Base-by-base conservation (phyloP, 1,140 invertebrate genomes). In the Formica selysi region DNA sequence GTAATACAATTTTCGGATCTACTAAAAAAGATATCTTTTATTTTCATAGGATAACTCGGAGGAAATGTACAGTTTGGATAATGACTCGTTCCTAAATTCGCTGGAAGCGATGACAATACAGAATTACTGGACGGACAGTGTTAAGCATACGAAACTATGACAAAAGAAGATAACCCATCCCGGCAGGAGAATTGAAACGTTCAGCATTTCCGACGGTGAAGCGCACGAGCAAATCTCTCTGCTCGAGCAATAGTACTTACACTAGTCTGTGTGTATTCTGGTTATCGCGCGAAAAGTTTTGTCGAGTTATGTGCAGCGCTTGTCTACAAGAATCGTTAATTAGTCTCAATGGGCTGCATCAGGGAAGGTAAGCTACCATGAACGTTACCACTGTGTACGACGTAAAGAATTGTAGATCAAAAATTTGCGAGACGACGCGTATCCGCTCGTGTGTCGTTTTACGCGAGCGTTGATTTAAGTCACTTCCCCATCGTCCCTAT, bases 71-170 rank as follows among this genome's bases (percentile, higher is more conserved):
- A 98, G 98, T 93, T 95, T 98, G 94, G 98, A 98, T 95, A 98
- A 98, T 93, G 98, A 98, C 94, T 98, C 98, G 83, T 98, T 98
- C 95, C 96, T 98, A 71, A 98, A 98, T 95, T 98, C 98, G 76
- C 93, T 98, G 86, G 98, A 98, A 95, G 98, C 98, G 74, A 98
- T 98, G 98, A 98, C 98, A 91, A 98, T 98, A 94, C 98, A 98
- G 93, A 98, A 98, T 95, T 98, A 98, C 93, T 98, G 98, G 98
- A 98, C 98, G 71, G 98, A 98, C 94, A 98, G 97, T 91, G 98
- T 98, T 67, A 98, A 98, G 94, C 98, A 98, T 95, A 98, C 98
- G 90, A 98, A 98, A 95, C 96, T 98, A 93, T 98, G 97, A 96
- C 93, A 90, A 90, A 92, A 92, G 44, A 85, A 90, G 86, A 88